Conservation (phyloP, 2,113 vertebrate species). For the pig (Sus scrofa) region DNA sequence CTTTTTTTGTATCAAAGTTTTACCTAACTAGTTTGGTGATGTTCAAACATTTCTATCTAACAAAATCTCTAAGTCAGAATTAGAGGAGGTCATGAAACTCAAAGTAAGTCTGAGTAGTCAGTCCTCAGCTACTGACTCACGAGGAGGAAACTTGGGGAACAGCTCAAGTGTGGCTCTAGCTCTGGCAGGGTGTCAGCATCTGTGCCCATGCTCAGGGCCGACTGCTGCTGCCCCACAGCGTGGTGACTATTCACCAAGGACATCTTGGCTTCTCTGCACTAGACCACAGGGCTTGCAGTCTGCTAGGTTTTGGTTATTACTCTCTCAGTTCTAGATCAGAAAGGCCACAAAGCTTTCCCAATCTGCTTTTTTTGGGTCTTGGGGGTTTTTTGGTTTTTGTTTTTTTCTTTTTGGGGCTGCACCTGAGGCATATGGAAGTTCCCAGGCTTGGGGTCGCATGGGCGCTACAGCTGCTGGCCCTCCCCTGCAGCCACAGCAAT, state of each 20-base stretch:
- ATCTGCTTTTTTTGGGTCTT: too few relatives aligned
- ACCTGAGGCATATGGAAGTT: too few relatives aligned
- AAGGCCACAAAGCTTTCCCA: background rate
- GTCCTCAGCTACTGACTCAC: background rate
- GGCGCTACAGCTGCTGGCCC: too few relatives aligned
- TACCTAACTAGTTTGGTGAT: background rate
- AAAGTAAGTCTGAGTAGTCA: background rate
- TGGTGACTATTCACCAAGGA: background rate
- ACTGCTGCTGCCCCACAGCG: background rate
- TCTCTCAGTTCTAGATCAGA: background rate
- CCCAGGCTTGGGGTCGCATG: too few relatives aligned
- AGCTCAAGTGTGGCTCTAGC: background rate
- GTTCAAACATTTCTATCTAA: conserved; percentile 37
- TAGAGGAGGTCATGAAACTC: background rate
- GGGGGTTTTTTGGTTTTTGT: too few relatives aligned
- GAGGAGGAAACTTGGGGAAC: background rate
- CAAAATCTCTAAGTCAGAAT: conserved; percentile 34
- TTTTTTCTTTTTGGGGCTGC: too few relatives aligned
- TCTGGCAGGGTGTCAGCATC: background rate
- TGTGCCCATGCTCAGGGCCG: background rate
- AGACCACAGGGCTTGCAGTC: background rate
- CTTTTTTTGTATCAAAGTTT: conserved; percentile 26
- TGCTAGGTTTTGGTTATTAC: background rate
- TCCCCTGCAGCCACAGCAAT: too few relatives aligned
- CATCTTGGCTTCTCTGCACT: background rate